These are phyloP conservation scores for Lepidochitona cinerea DNA, from an alignment of 2,888 invertebrate species.

Conservation along the genomic window DNA sequence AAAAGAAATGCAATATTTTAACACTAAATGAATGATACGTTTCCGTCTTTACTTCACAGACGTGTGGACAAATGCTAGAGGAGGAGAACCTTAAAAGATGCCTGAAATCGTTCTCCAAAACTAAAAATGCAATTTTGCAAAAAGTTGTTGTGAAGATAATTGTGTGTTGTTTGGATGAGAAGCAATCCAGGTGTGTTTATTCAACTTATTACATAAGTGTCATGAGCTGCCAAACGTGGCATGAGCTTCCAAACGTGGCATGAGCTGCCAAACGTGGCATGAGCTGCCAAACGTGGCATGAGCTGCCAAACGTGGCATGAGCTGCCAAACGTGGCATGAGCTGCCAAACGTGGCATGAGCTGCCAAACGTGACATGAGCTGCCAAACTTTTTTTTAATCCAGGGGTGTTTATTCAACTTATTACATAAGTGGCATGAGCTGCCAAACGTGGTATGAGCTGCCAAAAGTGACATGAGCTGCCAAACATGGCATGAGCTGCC, in stretches of 20 bases:
- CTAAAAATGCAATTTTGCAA: conserved; percentile 57
- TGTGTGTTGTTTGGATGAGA: conserved; percentile 55
- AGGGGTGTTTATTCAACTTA: no score
- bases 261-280: not conserved
- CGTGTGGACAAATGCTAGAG: conserved; percentile 53
- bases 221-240: not conserved
- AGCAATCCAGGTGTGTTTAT: conserved; percentile 49
- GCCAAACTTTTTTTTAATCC: not conserved
- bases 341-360: not conserved
- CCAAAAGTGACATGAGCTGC: no score
- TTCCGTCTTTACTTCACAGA: conserved; percentile 41
- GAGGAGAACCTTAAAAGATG: conserved; percentile 47
- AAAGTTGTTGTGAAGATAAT: conserved; percentile 64
- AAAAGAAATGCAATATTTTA: no score
- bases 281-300: not conserved
- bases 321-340: not conserved
- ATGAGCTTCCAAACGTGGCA: not conserved
- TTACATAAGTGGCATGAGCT: no score
- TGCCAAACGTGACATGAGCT: not conserved
- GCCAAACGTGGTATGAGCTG: no score
- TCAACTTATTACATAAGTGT: not conserved
- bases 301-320: not conserved
- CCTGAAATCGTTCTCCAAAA: conserved; percentile 51
- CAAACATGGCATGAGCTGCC: no score
- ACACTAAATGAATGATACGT: no score